Percentiles rank a stretch among this genome's conserved stretches.
Evolutionary conservation across 2,888 invertebrate species (phyloP).

Genomic region (Priocnemis perturbator): DNA sequence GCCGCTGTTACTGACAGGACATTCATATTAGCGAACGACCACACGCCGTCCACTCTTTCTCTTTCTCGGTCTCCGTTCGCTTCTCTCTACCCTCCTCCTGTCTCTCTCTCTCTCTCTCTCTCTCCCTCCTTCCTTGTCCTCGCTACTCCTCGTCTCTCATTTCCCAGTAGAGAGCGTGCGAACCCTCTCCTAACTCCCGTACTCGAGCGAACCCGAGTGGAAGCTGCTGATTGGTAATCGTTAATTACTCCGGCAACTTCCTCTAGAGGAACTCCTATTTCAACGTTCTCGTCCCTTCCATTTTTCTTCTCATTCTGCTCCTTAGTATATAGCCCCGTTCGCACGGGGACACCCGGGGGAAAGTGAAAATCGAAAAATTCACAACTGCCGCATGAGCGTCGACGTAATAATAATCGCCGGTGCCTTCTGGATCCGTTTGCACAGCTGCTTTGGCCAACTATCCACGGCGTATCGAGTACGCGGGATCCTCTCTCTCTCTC

Average conservation of each 20-base stretch:
- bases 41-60: slow-evolving; percentile 53
- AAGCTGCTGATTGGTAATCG: slow-evolving; percentile 64
- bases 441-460: no score
- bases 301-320: no score
- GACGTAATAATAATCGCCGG: no score
- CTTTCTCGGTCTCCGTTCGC: slow-evolving; percentile 38
- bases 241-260: slow-evolving; percentile 60
- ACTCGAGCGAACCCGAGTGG: slow-evolving; percentile 50
- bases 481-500: no score
- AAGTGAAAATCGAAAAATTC: no score
- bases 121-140: slow-evolving; percentile 32
- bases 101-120: slow-evolving; percentile 32
- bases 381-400: no score
- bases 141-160: slow-evolving; percentile 18
- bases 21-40: slow-evolving; percentile 69
- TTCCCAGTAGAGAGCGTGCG: slow-evolving; percentile 36
- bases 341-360: no score
- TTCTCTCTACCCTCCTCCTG: slow-evolving; percentile 28
- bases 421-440: no score
- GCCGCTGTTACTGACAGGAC: slow-evolving; percentile 73
- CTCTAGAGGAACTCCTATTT: slow-evolving; percentile 42
- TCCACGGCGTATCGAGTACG: no score
- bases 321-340: no score
- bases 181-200: slow-evolving; percentile 38
- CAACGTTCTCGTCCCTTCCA: slow-evolving; percentile 11